Evolutionary conservation across 2,797 vertebrate genomes (phyloP), one percentile per base, ranked within the genome.

Genomic region (Sebastes kiyomatsui): DNA sequence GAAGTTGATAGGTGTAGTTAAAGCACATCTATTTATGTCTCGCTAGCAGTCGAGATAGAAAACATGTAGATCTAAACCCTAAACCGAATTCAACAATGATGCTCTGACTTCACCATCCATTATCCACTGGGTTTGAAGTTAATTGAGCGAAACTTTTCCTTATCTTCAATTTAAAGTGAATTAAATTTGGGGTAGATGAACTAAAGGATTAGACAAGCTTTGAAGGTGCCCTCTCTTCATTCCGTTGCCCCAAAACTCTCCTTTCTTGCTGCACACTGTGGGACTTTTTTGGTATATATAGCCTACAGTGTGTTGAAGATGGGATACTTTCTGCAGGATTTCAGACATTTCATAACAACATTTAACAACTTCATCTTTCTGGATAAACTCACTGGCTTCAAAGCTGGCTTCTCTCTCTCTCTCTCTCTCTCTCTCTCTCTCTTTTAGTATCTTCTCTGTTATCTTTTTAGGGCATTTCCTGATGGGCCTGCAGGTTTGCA

Each of bases 81-180:
- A 61, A 85, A 77, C 56, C 30, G 74, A 58, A 78, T 83, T 78
- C 42, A 68, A 72, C 71, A 82, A 67, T 72, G 73, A 66, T 68
- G 59, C 70, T 75, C 56, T 61, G 25, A 77, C 85, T 88, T 79
- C 58, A 85, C 66, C 35, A 81, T 69, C 73, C 79, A 86, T 86
- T 87, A 84, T 88, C 75, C 70, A 78, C 58, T 33, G 38, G 75
- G 80, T 85, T 81, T 85, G 64, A 81, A 86, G 84, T 87, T 85
- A 88, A 89, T 75, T 83, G 81, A 81, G 81, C 25, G 28, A 87
- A 80, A 83, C 69, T 78, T 83, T 59, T 46, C 68, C 79, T 87
- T 91, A 89, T 84, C 82, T 88, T 82, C 83, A 75, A 85, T 91
- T 87, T 82, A 82, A 88, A 88, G 71, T 77, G 72, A 90, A 89